Conservation (phyloP, 2,888 invertebrate species). For the Epirrita christyi region DNA sequence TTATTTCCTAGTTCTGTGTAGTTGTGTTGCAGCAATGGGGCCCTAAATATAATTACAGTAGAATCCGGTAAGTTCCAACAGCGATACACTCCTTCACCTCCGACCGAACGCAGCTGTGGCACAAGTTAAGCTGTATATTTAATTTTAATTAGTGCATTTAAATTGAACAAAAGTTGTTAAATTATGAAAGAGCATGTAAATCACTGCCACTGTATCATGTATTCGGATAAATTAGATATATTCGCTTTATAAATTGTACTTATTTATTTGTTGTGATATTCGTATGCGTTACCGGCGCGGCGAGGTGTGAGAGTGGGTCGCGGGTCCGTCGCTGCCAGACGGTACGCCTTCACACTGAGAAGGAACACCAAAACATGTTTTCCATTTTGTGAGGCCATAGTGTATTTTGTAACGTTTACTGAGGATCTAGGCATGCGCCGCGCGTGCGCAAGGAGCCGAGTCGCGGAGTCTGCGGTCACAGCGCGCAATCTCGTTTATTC, state of each 20-base stretch:
- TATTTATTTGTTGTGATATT: constrained; percentile 68
- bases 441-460: neutral
- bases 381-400: constrained; percentile 56
- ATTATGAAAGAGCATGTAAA: constrained; percentile 63
- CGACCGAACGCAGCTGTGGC: constrained; percentile 17
- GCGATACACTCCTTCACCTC: constrained; percentile 65
- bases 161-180: constrained; percentile 65
- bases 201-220: constrained; percentile 72
- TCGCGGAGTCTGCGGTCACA: constrained; percentile 40
- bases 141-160: constrained; percentile 65
- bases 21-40: constrained; percentile 28
- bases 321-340: constrained; percentile 54
- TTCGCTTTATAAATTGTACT: constrained; percentile 64
- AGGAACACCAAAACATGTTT: constrained; percentile 52
- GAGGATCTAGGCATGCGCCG: constrained; percentile 34
- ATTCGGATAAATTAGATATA: constrained; percentile 58
- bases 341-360: constrained; percentile 47
- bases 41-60: constrained; percentile 55
- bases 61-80: constrained; percentile 55
- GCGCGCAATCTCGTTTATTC: constrained; percentile 75
- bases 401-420: constrained; percentile 46
- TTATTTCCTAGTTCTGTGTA: constrained; percentile 31
- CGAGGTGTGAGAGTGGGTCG: constrained; percentile 13
- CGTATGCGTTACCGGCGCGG: constrained; percentile 37
- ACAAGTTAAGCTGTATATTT: constrained; percentile 49